Percentiles rank a stretch among this genome's conserved stretches.
Conservation (phyloP, 2,888 invertebrate species). For the Eurytoma adleriae region DNA sequence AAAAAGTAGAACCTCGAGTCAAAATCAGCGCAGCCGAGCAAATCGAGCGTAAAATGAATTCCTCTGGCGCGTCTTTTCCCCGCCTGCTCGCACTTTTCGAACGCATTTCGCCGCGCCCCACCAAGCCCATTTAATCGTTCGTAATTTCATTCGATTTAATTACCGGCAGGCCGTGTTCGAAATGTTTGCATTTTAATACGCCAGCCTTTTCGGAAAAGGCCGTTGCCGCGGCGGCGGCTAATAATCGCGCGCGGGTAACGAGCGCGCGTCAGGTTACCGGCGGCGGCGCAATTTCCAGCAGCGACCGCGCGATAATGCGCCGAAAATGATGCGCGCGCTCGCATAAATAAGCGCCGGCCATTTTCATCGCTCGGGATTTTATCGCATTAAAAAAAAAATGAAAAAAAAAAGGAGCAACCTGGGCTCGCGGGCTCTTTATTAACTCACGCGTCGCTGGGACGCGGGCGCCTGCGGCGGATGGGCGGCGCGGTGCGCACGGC, state of each 20-base stretch:
- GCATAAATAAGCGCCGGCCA: slow-evolving; percentile 15
- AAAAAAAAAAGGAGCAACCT: background rate
- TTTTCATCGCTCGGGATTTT: slow-evolving; percentile 29
- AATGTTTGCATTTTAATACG: slow-evolving; percentile 72
- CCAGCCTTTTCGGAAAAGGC: slow-evolving; percentile 60
- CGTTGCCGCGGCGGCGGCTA: slow-evolving; percentile 54
- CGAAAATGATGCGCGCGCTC: slow-evolving; percentile 57
- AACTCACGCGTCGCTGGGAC: slow-evolving; percentile 39
- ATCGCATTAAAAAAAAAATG: background rate
- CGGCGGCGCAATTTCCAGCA: slow-evolving; percentile 32
- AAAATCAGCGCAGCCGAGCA: slow-evolving; percentile 29
- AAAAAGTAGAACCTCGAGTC: background rate
- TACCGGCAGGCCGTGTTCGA: slow-evolving; percentile 58
- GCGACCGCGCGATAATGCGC: slow-evolving; percentile 65
- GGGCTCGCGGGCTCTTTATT: slow-evolving; percentile 22
- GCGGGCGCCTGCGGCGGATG: background rate
- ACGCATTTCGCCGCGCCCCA: slow-evolving; percentile 55
- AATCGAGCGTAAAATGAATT: slow-evolving; percentile 54
- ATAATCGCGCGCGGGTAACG: slow-evolving; percentile 63
- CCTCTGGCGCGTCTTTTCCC: background rate
- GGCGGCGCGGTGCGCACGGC: background rate
- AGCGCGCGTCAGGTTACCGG: background rate
- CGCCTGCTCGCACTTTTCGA: slow-evolving; percentile 7
- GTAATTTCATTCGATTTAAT: slow-evolving; percentile 74
- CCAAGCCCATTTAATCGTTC: slow-evolving; percentile 66